Conservation (phyloP, 2,888 invertebrate species). For the Eupithecia tripunctaria region DNA sequence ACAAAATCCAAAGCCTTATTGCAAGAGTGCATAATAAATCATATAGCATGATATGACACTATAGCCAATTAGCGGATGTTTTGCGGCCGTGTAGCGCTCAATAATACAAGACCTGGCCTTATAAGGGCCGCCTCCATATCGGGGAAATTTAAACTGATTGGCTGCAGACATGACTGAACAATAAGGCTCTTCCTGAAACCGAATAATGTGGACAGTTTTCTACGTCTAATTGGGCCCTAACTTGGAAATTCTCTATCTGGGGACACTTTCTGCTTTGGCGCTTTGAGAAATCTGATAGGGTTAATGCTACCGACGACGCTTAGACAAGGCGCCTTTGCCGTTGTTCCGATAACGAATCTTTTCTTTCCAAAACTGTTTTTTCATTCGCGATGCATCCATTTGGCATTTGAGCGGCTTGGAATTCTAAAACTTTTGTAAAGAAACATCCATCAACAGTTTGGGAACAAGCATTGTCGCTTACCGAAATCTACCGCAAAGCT, state of each 20-base stretch:
- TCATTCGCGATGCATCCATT: conserved; percentile 13
- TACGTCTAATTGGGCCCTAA: conserved; percentile 75
- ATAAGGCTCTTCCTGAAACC: conserved; percentile 62
- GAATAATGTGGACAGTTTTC: conserved; percentile 63
- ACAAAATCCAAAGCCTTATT: conserved; percentile 35
- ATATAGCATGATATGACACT: conserved; percentile 68
- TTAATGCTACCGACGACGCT: conserved; percentile 22
- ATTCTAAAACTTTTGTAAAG: conserved; percentile 39
- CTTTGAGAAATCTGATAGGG: conserved; percentile 40
- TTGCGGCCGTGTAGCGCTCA: conserved; percentile 58
- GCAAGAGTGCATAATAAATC: conserved; percentile 55
- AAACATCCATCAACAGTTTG: conserved; percentile 42
- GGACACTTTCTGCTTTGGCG: conserved; percentile 48
- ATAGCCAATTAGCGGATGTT: conserved; percentile 75
- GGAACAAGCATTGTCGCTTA: conserved; percentile 52
- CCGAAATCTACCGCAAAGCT: conserved; percentile 69
- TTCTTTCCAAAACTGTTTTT: conserved; percentile 1
- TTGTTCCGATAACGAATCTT: conserved; percentile 13
- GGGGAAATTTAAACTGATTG: conserved; percentile 81
- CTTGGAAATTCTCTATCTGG: conserved; percentile 59
- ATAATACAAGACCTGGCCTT: conserved; percentile 63
- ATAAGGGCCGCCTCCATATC: conserved; percentile 66
- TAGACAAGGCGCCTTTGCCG: conserved; percentile 19
- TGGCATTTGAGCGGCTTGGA: conserved; percentile 8
- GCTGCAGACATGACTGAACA: conserved; percentile 71